A percentile compares a stretch with the other conserved stretches of the same genome.
These are phyloP conservation scores for Orthosia gothica DNA, from an alignment of 2,888 invertebrate genomes.

Conservation along the genomic window DNA sequence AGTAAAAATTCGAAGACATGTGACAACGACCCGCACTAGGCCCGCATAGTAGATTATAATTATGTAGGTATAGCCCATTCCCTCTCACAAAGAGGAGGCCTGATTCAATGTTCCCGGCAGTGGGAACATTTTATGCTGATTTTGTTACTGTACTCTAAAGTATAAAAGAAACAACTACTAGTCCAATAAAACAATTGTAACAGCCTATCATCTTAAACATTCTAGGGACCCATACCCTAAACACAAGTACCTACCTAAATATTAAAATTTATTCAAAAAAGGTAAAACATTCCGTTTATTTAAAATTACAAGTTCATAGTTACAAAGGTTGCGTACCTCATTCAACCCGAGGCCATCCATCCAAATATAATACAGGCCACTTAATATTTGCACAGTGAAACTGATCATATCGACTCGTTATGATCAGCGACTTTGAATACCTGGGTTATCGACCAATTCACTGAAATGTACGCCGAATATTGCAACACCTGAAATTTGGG, in stretches of 20 bases:
- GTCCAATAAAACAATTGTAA: neutral
- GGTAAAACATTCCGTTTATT: no score
- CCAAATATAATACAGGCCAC: conserved; percentile 42
- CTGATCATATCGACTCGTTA: conserved; percentile 62
- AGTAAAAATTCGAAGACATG: no score
- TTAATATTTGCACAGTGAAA: conserved; percentile 58
- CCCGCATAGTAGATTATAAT: no score
- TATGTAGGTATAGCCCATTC: no score
- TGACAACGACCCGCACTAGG: no score
- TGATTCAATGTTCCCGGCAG: no score
- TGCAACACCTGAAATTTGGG: conserved; percentile 58
- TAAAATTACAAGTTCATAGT: neutral
- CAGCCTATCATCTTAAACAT: no score
- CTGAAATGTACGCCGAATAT: conserved; percentile 57
- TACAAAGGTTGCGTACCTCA: neutral
- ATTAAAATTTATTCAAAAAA: no score
- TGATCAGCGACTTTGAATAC: conserved; percentile 53
- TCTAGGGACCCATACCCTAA: no score
- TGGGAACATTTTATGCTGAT: no score
- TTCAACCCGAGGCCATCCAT: neutral
- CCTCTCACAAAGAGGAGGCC: no score
- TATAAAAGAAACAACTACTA: neutral
- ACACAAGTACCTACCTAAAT: neutral
- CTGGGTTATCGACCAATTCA: conserved; percentile 45
- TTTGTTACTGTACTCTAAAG: no score